Percentiles rank a stretch among this genome's conserved stretches.
Evolutionary conservation across 2,888 invertebrate genomes (phyloP).

Genomic region (Drosophila basisetae): DNA sequence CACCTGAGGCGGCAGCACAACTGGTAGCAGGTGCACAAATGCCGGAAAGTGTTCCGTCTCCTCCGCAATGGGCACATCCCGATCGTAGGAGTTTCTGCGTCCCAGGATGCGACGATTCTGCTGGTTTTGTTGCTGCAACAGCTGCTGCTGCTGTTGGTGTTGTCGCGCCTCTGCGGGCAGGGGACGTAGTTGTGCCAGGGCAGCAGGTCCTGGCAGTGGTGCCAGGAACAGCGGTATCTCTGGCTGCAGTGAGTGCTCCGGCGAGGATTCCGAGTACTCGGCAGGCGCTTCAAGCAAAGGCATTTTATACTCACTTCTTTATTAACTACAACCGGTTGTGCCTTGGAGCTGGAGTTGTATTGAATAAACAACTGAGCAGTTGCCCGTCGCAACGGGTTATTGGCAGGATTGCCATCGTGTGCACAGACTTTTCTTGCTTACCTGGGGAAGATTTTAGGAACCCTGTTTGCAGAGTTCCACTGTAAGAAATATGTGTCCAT

Average conservation of each 20-base stretch:
- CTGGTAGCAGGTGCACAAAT: constrained; percentile 86
- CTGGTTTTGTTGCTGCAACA: constrained; percentile 26
- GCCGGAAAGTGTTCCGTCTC: constrained; percentile 80
- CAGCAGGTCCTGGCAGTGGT: constrained; percentile 57
- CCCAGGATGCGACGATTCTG: constrained; percentile 48
- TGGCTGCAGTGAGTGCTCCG: constrained; percentile 82
- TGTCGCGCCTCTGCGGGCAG: constrained; percentile 53
- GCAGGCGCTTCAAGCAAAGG: constrained; percentile 81
- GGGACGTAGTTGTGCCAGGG: constrained; percentile 55
- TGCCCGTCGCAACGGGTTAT: constrained; percentile 35
- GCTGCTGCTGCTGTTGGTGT: constrained; percentile 45
- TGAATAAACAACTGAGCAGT: constrained; percentile 54
- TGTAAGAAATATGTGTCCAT: neutral
- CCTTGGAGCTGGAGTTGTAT: constrained; percentile 31
- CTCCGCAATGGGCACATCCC: constrained; percentile 77
- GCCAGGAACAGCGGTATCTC: constrained; percentile 58
- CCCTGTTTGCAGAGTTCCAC: neutral
- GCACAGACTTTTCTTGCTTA: neutral
- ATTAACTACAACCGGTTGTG: constrained; percentile 15
- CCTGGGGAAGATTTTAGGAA: neutral
- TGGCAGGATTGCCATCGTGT: constrained; percentile 33
- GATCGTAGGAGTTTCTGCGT: constrained; percentile 70
- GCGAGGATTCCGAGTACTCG: constrained; percentile 79
- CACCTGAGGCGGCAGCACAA: constrained; percentile 85
- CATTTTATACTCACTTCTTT: constrained; percentile 53